Conservation (phyloP, 2,888 invertebrate genomes). For the Calliphora vomitoria region DNA sequence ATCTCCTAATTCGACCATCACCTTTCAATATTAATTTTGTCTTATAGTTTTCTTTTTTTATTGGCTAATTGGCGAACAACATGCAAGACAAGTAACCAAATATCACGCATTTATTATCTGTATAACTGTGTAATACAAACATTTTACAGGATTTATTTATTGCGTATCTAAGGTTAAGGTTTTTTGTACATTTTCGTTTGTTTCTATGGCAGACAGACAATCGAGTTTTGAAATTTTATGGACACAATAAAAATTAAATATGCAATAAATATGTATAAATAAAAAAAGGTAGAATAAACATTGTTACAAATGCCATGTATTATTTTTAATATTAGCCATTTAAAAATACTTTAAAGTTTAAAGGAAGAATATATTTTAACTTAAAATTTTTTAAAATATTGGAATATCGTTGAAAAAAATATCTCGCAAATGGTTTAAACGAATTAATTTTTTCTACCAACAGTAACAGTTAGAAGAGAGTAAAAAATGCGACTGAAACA, state of each 20-base stretch:
- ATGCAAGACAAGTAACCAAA: slow-evolving; percentile 36
- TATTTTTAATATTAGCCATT: neutral
- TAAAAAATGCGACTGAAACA: no score
- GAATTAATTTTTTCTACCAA: no score
- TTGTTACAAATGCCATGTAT: neutral
- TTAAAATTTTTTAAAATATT: no score
- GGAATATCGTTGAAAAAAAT: no score
- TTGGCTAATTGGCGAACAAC: slow-evolving; percentile 49
- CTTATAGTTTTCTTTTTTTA: neutral
- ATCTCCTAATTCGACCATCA: neutral
- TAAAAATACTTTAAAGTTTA: no score
- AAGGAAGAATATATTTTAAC: no score
- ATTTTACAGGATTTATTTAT: slow-evolving; percentile 32
- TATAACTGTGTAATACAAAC: neutral
- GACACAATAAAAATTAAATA: neutral
- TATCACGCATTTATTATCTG: slow-evolving; percentile 47
- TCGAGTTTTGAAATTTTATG: neutral
- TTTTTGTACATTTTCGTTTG: neutral
- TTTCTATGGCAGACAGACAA: neutral
- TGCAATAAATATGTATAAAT: neutral
- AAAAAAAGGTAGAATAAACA: no score
- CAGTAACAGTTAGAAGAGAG: no score
- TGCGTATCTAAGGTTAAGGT: slow-evolving; percentile 59
- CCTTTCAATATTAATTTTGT: neutral
- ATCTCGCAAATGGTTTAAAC: no score